Conservation (phyloP, 2,113 vertebrate species). For the Hemibagrus wyckioides region DNA sequence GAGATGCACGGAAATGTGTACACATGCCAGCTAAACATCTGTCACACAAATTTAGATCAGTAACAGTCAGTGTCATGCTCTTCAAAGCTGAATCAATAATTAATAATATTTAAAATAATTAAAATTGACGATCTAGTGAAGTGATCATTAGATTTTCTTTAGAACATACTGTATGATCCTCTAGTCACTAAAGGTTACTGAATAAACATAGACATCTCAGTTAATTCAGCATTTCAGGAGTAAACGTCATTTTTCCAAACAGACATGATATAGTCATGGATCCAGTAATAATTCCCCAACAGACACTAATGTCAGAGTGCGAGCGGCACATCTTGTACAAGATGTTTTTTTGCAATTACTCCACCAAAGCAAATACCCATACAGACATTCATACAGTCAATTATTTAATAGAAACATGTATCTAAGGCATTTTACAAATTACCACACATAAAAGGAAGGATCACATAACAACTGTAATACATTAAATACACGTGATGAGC, state of each 20-base stretch:
- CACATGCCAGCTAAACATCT: background rate
- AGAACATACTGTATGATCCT: background rate
- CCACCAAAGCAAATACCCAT: background rate
- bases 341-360: background rate
- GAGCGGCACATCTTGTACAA: background rate
- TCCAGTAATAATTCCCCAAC: conserved; percentile 5
- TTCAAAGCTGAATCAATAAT: background rate
- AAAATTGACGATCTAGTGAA: background rate
- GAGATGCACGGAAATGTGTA: too few relatives aligned
- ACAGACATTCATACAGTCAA: background rate
- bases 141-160: background rate
- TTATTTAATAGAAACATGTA: background rate
- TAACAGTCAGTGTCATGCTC: background rate
- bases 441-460: background rate
- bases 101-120: background rate
- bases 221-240: background rate
- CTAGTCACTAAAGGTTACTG: background rate
- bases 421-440: conserved; percentile 29
- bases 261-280: background rate
- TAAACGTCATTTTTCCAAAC: background rate
- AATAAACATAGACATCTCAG: background rate
- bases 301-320: background rate
- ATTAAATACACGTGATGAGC: conserved; percentile 7
- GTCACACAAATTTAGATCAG: background rate
- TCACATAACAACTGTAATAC: conserved; percentile 19